These are phyloP conservation scores for Megalops cyprinoides DNA, from an alignment of 2,797 vertebrate species.

Conservation along the genomic window DNA sequence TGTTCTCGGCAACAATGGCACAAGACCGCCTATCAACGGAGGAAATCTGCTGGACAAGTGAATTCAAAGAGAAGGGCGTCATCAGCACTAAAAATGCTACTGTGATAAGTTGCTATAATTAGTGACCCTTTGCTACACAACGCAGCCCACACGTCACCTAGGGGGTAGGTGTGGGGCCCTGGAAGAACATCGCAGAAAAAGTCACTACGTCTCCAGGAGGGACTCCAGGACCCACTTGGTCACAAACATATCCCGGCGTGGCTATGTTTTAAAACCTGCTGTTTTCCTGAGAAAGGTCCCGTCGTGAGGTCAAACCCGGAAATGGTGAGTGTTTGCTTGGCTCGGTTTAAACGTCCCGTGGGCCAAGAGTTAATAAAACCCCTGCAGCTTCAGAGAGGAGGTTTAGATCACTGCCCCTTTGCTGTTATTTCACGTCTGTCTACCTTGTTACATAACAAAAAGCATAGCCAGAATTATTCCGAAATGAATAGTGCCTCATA, in stretches of 20 bases:
- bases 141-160: constrained; percentile 13
- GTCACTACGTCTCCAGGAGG: background rate
- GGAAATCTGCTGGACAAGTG: constrained; percentile 30
- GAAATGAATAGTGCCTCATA: too few species aligned
- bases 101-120: constrained; percentile 27
- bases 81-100: constrained; percentile 12
- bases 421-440: background rate
- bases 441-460: background rate
- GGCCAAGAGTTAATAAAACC: background rate
- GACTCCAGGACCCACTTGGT: background rate
- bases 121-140: constrained; percentile 31
- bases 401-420: background rate
- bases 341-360: background rate
- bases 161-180: background rate
- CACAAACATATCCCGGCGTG: too few species aligned
- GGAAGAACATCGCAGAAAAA: background rate
- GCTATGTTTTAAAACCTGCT: background rate
- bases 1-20: background rate
- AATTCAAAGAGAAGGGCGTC: constrained; percentile 33
- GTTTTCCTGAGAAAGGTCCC: background rate
- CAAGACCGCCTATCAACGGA: constrained; percentile 11
- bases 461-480: too few species aligned
- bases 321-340: background rate
- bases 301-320: background rate
- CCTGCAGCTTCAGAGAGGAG: background rate